Evolutionary conservation across 2,113 vertebrate genomes (phyloP).

Genomic region (Piprites chloris): DNA sequence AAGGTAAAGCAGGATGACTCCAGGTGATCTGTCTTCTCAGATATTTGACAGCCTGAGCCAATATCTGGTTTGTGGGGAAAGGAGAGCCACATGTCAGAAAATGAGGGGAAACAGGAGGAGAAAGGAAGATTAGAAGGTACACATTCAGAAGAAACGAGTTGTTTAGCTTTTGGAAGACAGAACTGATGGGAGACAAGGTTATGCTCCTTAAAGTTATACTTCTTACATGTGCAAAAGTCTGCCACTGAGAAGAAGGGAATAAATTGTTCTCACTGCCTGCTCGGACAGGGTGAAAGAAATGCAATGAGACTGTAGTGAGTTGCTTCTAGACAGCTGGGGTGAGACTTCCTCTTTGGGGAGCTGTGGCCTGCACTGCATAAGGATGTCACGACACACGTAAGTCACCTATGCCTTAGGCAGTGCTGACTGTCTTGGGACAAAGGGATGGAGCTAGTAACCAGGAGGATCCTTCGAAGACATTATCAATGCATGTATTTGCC

Average conservation of each 20-base stretch:
- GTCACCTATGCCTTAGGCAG: background rate
- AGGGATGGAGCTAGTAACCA: background rate
- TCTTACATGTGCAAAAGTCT: background rate
- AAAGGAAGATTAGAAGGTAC: background rate
- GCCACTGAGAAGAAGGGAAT: background rate
- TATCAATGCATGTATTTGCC: background rate
- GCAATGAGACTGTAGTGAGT: background rate
- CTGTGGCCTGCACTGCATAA: background rate
- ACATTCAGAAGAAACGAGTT: background rate
- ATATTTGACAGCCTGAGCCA: background rate
- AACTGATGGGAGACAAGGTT: background rate
- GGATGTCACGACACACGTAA: background rate
- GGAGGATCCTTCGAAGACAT: background rate
- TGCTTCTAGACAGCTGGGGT: background rate
- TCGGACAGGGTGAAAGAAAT: background rate
- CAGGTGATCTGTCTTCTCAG: background rate
- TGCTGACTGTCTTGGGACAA: background rate
- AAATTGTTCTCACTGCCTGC: background rate
- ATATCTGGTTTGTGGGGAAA: background rate
- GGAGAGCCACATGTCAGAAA: background rate
- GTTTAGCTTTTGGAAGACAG: background rate
- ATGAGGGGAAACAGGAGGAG: background rate
- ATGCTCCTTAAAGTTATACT: background rate
- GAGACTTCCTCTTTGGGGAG: background rate
- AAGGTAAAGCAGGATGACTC: background rate